Conservation (phyloP, 2,888 invertebrate species). For the Ashinkailepas kermadecensis region DNA sequence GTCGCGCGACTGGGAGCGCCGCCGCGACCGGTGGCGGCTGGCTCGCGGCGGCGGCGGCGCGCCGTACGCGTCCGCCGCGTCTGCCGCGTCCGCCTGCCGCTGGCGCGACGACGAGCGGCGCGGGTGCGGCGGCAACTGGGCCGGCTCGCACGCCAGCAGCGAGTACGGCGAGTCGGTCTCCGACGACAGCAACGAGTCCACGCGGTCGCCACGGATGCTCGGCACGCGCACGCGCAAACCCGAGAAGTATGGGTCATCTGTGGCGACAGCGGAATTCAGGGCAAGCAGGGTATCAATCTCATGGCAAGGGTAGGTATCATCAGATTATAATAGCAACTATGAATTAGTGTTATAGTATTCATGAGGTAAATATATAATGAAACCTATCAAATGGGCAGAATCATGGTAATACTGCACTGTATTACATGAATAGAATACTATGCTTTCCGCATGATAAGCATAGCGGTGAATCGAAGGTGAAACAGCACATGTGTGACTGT, state of each 20-base stretch:
- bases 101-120: neutral
- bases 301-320: no score
- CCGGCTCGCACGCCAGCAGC: neutral
- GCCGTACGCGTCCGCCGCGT: neutral
- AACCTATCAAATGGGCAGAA: no score
- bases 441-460: no score
- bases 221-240: conserved; percentile 85
- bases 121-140: neutral
- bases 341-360: no score
- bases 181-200: conserved; percentile 9
- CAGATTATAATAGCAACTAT: no score
- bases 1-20: neutral
- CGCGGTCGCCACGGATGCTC: conserved; percentile 53
- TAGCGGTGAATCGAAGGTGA: no score
- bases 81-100: neutral
- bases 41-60: neutral
- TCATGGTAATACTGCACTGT: no score
- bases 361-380: no score
- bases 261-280: no score
- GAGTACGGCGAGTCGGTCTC: conserved; percentile 11
- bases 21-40: neutral
- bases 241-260: conserved; percentile 91
- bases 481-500: no score
- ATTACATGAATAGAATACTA: no score
- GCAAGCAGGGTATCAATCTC: no score